These are phyloP conservation scores for Rhinella marina DNA, from an alignment of 2,797 vertebrate species.

Conservation along the genomic window DNA sequence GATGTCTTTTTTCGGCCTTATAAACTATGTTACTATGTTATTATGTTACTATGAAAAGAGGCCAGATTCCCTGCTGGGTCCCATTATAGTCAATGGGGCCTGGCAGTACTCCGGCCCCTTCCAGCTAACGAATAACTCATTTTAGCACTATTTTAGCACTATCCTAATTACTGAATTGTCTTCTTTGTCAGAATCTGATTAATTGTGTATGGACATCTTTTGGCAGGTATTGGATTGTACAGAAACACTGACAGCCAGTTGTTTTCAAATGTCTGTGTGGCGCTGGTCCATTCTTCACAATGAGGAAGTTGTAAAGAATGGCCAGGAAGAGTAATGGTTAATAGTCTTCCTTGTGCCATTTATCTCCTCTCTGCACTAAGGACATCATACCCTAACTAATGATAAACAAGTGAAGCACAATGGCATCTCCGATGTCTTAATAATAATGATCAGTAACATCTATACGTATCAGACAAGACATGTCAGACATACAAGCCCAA, in stretches of 20 bases:
- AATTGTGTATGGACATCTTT: not conserved
- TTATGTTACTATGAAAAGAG: too few species aligned
- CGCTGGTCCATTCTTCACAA: slow-evolving; percentile 19
- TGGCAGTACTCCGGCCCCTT: too few species aligned
- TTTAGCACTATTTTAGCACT: not conserved
- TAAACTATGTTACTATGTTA: too few species aligned
- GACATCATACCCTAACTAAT: slow-evolving; percentile 9
- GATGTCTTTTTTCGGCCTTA: too few species aligned
- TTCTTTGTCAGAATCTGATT: not conserved
- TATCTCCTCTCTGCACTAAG: not conserved
- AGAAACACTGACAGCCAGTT: not conserved
- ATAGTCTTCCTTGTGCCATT: not conserved
- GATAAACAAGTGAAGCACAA: slow-evolving; percentile 10
- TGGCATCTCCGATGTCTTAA: not conserved
- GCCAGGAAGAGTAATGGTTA: slow-evolving; percentile 1
- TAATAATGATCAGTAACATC: not conserved
- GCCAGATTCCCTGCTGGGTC: too few species aligned
- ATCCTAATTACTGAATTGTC: not conserved
- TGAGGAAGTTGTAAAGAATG: slow-evolving; percentile 18
- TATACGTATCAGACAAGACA: not conserved
- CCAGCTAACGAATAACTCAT: too few species aligned
- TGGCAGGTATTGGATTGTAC: not conserved
- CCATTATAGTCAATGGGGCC: too few species aligned
- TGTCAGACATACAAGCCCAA: not conserved
- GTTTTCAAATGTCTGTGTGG: not conserved